Percentiles rank a stretch among this genome's conserved stretches.
phyloP scores from a whole-genome alignment of 1,140 invertebrate species.

The Plectrocnemia conspersa region DNA sequence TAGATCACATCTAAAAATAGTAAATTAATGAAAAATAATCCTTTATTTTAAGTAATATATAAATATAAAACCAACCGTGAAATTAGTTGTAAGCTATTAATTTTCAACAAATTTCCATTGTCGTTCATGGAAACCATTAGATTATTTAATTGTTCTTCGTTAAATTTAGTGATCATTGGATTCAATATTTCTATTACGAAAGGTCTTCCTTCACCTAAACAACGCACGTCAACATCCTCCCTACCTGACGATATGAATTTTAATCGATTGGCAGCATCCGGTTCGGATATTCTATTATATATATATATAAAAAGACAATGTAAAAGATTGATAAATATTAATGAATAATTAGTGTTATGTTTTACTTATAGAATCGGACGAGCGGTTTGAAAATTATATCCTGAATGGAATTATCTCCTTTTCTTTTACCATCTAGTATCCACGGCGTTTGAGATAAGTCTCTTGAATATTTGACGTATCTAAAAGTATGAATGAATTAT shows the following conservation, averaged over 20 bases:
- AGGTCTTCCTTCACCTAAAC: conserved; percentile 79
- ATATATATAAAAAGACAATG: not conserved
- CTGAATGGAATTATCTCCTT: conserved; percentile 82
- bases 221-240: conserved; percentile 92
- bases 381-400: conserved; percentile 75
- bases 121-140: conserved; percentile 48
- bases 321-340: conserved; percentile 38
- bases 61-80: conserved; percentile 49
- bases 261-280: conserved; percentile 40
- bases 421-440: conserved; percentile 77
- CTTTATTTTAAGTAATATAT: conserved; percentile 12
- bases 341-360: conserved; percentile 5
- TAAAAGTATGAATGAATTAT: conserved; percentile 23
- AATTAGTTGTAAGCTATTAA: conserved; percentile 63
- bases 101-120: conserved; percentile 54
- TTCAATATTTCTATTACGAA: conserved; percentile 80
- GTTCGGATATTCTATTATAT: conserved; percentile 39
- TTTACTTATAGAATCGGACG: conserved; percentile 51
- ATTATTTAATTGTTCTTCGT: conserved; percentile 45
- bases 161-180: conserved; percentile 57
- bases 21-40: conserved; percentile 21
- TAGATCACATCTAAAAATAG: conserved; percentile 60
- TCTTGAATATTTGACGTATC: conserved; percentile 84
- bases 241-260: conserved; percentile 87
- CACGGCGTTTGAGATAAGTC: conserved; percentile 90